A percentile compares a stretch with the other conserved stretches of the same genome.
phyloP scores from a whole-genome alignment of 2,888 invertebrate species.

The Phorcus lineatus region DNA sequence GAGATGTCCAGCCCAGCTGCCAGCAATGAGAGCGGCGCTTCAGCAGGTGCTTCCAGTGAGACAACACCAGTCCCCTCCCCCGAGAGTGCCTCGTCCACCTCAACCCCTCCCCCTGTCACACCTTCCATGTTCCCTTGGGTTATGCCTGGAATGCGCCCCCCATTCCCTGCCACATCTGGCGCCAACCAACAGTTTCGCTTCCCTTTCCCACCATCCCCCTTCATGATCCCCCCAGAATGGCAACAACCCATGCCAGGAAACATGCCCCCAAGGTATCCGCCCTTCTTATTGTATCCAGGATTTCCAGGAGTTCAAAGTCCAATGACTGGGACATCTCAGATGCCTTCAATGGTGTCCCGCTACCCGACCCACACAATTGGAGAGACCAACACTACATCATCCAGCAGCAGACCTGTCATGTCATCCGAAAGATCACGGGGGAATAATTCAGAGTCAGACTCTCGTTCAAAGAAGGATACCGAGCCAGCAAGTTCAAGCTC shows the following conservation, averaged over 20 bases:
- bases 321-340: background rate
- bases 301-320: background rate
- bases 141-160: background rate
- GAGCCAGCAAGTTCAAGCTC: background rate
- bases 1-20: background rate
- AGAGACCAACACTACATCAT: background rate
- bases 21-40: slow-evolving; percentile 6
- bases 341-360: background rate
- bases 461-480: background rate
- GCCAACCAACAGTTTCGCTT: slow-evolving; percentile 17
- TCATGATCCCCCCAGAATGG: slow-evolving; percentile 11
- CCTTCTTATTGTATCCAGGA: background rate
- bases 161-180: background rate
- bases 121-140: background rate
- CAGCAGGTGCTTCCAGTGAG: slow-evolving; percentile 8
- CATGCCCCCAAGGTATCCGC: slow-evolving; percentile 9
- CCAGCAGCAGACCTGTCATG: background rate
- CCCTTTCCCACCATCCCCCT: slow-evolving; percentile 13
- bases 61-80: background rate
- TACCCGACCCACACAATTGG: background rate
- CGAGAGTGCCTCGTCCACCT: background rate
- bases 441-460: background rate
- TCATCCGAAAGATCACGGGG: background rate
- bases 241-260: background rate
- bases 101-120: background rate